These are phyloP conservation scores for Eurosta solidaginis DNA, from an alignment of 1,140 invertebrate genomes.

Conservation along the genomic window DNA sequence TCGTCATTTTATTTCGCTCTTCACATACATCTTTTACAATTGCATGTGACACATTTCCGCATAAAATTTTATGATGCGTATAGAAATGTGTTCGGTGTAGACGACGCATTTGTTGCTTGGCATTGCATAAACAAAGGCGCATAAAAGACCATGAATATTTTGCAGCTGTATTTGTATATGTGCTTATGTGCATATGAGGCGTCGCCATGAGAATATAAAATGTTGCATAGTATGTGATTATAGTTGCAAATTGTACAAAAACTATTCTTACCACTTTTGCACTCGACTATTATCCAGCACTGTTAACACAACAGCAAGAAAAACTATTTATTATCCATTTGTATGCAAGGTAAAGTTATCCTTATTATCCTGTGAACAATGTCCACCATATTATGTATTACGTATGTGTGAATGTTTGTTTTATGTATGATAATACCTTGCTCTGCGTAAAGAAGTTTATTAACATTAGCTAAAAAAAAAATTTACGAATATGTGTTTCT, in stretches of 20 bases:
- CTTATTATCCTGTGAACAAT: neutral
- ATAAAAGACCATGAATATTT: neutral
- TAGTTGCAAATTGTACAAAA: too few relatives aligned
- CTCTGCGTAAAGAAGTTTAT: neutral
- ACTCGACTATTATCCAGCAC: slow-evolving; percentile 22
- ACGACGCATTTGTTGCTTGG: neutral
- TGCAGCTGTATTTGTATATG: neutral
- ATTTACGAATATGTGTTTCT: neutral
- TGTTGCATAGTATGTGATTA: neutral
- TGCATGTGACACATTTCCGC: slow-evolving; percentile 23
- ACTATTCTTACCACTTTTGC: neutral
- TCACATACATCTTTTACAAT: neutral
- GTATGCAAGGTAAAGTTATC: slow-evolving; percentile 1
- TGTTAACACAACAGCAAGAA: too few relatives aligned
- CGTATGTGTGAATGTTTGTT: too few relatives aligned
- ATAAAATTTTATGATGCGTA: slow-evolving; percentile 19
- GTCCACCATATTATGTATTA: neutral
- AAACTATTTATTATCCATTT: too few relatives aligned
- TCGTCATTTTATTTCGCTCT: neutral
- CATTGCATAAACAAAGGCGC: slow-evolving; percentile 23
- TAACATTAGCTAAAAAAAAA: neutral
- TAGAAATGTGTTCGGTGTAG: slow-evolving; percentile 6
- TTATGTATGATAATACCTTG: neutral
- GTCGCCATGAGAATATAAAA: neutral
- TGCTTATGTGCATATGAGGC: neutral